Base-by-base conservation (phyloP, 2,797 vertebrate species). In the Ataeniobius toweri region DNA sequence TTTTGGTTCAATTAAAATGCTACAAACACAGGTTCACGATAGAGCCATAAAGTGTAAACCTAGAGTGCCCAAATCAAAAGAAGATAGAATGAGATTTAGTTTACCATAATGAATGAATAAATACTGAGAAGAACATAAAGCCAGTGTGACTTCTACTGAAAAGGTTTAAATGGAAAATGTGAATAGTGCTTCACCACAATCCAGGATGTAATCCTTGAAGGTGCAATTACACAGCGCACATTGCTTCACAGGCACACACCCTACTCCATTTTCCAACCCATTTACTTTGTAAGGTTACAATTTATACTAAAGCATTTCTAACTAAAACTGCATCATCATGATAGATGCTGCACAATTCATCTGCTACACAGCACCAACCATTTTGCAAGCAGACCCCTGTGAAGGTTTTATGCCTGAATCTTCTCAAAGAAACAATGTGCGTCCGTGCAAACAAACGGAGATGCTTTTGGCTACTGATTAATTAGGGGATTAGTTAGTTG, bases 401-500 rank as follows among this genome's bases (percentile, higher is more conserved):
- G 44, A 44, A 77, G 65, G 36, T 83, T 83, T 80, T 67, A 79
- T 81, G 48, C 76, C 70, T 81, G 77, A 87, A 89, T 84, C 79
- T 56, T 53, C 22, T 76, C 71, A 73, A 75, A 82, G 70, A 75
- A 78, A 72, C 79, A 72, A 61, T 48, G 56, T 44, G 56, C 16
- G 59, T 39, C 55, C 77, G 56, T 81, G 83, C 81, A 72, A 84
- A 68, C 0, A 26, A 26, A 56, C 81, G 75, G 56, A 58, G 68
- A 59, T 83, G 63, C 76, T 83, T 63, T 74, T 79, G 39, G 82
- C 75, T 79, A 83, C 79, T n/a, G 73, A 89, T 91, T 90, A 87
- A 89, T 92, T 86, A 82, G 78, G 75, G 73, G 83, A 91, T 89
- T 90, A 89, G 83, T 83, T 83, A 55, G 85, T 80, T 90, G 85